These are phyloP conservation scores for Euclidia mi DNA, from an alignment of 2,888 invertebrate species.

Conservation along the genomic window DNA sequence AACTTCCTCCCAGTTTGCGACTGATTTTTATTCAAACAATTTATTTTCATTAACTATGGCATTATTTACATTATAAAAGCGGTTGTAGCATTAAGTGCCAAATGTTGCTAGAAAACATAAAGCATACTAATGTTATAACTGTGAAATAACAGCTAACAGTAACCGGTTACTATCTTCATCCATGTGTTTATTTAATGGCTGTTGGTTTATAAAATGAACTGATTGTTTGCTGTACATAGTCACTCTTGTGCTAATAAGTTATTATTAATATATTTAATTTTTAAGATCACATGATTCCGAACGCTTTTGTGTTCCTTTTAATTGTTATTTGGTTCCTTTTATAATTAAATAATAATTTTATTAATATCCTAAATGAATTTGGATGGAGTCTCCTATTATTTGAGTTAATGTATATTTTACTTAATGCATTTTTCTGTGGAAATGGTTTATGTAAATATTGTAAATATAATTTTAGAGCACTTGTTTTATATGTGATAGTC, in stretches of 20 bases:
- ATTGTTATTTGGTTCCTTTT: conserved; percentile 73
- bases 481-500: conserved; percentile 88
- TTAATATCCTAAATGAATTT: conserved; percentile 48
- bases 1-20: conserved; percentile 22
- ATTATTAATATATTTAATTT: conserved; percentile 64
- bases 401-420: conserved; percentile 62
- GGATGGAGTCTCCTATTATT: conserved; percentile 60
- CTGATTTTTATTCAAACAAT: background rate
- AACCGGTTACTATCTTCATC: background rate
- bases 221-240: conserved; percentile 62
- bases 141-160: conserved; percentile 4
- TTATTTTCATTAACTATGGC: conserved; percentile 2
- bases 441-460: conserved; percentile 70
- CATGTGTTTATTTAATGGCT: conserved; percentile 21
- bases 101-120: background rate
- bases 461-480: conserved; percentile 83
- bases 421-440: conserved; percentile 76
- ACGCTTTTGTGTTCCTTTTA: conserved; percentile 68
- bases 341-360: conserved; percentile 61
- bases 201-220: conserved; percentile 67
- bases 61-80: conserved; percentile 7
- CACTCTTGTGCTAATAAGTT: conserved; percentile 64
- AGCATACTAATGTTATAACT: conserved; percentile 22
- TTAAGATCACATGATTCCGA: conserved; percentile 56
- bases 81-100: conserved; percentile 7